A percentile compares a stretch with the other conserved stretches of the same genome.
Evolutionary conservation across 2,797 vertebrate genomes (phyloP).

Genomic region (Todus mexicanus): DNA sequence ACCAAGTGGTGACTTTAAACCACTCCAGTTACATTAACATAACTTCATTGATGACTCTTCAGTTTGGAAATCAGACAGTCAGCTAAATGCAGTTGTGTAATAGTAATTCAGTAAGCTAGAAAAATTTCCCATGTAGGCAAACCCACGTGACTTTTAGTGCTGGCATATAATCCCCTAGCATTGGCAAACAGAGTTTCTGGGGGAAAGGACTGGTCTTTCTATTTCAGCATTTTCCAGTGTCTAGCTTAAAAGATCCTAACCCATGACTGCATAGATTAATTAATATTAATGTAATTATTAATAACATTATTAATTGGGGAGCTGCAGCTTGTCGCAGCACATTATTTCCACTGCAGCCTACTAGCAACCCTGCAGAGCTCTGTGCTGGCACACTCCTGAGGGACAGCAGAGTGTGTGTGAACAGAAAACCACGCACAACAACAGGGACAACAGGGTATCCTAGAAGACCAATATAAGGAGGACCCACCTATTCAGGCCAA

Average conservation of each 20-base stretch:
- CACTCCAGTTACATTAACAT: background rate
- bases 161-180: background rate
- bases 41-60: background rate
- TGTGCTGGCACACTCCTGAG: accelerated
- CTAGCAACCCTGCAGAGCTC: background rate
- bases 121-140: background rate
- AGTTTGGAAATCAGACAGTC: background rate
- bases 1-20: background rate
- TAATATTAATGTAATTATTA: background rate
- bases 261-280: background rate
- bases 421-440: background rate
- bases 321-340: background rate
- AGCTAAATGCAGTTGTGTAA: background rate
- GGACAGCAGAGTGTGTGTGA: background rate
- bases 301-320: background rate
- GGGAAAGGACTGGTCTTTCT: background rate
- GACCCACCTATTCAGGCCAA: background rate
- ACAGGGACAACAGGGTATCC: background rate
- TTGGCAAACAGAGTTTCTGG: background rate
- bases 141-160: background rate
- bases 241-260: background rate
- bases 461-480: background rate
- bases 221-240: background rate
- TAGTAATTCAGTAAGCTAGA: background rate
- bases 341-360: background rate